Evolutionary conservation across 2,113 vertebrate species (phyloP).

Genomic region (Poeciliopsis turrubarensis): DNA sequence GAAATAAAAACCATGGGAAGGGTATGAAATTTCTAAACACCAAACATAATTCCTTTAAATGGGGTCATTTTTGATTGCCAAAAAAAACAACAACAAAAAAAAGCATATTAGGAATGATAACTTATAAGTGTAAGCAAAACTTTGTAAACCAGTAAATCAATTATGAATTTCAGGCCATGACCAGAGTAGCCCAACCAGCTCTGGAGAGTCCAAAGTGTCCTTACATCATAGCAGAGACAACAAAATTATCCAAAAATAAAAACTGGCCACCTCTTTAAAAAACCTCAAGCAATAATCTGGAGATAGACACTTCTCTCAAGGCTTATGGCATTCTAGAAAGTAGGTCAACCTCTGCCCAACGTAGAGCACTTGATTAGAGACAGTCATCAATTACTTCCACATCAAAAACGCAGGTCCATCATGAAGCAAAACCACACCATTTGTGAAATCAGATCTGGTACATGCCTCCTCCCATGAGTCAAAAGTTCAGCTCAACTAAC

Average conservation of each 20-base stretch:
- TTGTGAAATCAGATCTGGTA: not conserved
- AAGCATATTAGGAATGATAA: no score
- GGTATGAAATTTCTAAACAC: constrained; percentile 1
- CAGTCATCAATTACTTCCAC: constrained; percentile 77
- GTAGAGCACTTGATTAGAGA: constrained; percentile 84
- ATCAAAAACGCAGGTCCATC: not conserved
- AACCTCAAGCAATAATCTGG: constrained; percentile 65
- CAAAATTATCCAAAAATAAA: constrained; percentile 23
- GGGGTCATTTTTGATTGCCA: not conserved
- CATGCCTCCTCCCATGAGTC: not conserved
- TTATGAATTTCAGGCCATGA: not conserved
- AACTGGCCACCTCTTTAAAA: constrained; percentile 48
- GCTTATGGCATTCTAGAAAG: constrained; percentile 87
- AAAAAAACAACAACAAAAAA: not conserved
- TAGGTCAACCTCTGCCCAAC: constrained; percentile 94
- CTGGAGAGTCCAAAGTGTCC: not conserved
- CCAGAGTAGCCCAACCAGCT: not conserved
- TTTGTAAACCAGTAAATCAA: not conserved
- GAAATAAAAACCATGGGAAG: constrained; percentile 36
- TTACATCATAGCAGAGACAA: constrained; percentile 15
- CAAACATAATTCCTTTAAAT: not conserved
- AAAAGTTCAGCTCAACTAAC: not conserved
- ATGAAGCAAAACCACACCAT: not conserved
- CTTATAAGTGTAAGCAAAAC: not conserved
- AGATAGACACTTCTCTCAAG: constrained; percentile 86